Evolutionary conservation across 2,888 invertebrate genomes (phyloP).

Genomic region (Rotaria socialis): DNA sequence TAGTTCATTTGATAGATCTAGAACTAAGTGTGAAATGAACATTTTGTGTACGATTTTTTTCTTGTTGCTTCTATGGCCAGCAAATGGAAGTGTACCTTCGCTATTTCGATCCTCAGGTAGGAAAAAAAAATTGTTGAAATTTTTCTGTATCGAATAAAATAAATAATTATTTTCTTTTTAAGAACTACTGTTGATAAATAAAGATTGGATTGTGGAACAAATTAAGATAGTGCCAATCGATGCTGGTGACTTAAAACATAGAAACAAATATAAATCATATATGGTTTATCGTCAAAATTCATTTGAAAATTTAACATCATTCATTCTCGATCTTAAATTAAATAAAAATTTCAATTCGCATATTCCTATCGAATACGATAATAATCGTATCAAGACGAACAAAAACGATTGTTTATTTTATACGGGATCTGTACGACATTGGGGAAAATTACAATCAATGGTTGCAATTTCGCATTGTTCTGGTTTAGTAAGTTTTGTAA

Average conservation of each 20-base stretch:
- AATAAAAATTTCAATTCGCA: neutral
- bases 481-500: neutral
- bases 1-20: neutral
- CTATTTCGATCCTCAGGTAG: neutral
- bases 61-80: neutral
- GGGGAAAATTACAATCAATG: neutral
- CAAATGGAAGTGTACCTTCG: neutral
- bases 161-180: neutral
- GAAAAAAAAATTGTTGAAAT: neutral
- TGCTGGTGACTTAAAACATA: neutral
- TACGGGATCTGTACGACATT: neutral
- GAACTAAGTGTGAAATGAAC: neutral
- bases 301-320: neutral
- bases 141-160: no score
- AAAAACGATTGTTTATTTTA: neutral
- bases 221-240: neutral
- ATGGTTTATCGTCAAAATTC: neutral
- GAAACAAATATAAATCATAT: neutral
- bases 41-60: neutral
- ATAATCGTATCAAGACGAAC: neutral
- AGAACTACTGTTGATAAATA: neutral
- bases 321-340: slow-evolving; percentile 3
- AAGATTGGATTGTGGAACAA: neutral
- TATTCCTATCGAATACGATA: neutral
- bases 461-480: neutral